Base-by-base conservation (phyloP, 2,797 vertebrate genomes). In the Lacerta bilineata region DNA sequence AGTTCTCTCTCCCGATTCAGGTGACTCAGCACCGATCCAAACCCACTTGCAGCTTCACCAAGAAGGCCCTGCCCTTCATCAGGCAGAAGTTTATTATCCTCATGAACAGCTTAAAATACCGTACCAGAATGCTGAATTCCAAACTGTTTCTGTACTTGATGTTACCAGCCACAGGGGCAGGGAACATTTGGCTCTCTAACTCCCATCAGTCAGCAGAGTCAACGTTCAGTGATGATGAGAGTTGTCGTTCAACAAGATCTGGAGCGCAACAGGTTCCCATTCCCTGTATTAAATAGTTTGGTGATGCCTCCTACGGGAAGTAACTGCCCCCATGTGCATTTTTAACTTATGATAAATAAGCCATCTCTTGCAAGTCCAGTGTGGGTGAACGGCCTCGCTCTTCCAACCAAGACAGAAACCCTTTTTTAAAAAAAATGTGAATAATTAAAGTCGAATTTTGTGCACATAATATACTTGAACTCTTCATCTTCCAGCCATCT, bases 381-480 rank as follows among this genome's bases (percentile, higher is more conserved):
- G 5, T 29, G 46, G 18, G 23, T 11, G 36, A 41, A 41, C 36
- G 3, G 36, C 43, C 7, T 41, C 29, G 6, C 7, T 20, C 39
- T 68, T 33, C 66, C 41, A 69, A 27, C 20, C 61, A 79, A 79
- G 84, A 46, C 36, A 76, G 55, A 43, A n/a, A 64, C 69, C 50
- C 33, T 75, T 69, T 46, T n/a, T 50, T 1, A 36, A 69, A n/a
- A 29, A 71, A 83, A 83, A 71, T 55, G 18, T 39, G 59, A 75
- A 75, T 61, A 6, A 75, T 61, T 20, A 76, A 20, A 85, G 72
- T 61, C 55, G 20, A 43, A 43, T 75, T 75, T 39, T 75, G 74
- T 85, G 55, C 55, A 64, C 76, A 83, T 41, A 68, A 83, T 15
- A 83, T 39, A 61, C 66, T 41, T 85, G 59, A 20, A n/a, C 50